Base-by-base conservation (phyloP, 53 echinoderm and acorn worm genomes). In the Mesocentrotus franciscanus region DNA sequence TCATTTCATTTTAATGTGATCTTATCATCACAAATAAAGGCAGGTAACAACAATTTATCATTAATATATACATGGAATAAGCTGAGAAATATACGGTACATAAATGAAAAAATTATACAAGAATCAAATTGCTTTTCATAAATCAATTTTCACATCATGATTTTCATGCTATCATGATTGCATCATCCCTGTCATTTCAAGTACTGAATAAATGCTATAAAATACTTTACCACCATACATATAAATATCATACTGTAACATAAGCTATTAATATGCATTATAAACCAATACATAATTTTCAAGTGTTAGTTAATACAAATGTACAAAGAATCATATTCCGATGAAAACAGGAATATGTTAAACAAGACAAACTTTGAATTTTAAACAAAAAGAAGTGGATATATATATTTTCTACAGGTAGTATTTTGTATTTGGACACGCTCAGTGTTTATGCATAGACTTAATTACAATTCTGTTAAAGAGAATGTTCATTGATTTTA, bases 141-240 rank as follows among this genome's bases (percentile, higher is more conserved):
- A n/a, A 87, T 87, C 27, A 87, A 22, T n/a, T 58, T 58, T 87
- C 13, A 87, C 87, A 57, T 58, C 87, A 87, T 87, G 87, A 85
- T 85, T 57, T 85, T 9, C n/a, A 56, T 36, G 14, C 17, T 39
- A 83, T 83, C 83, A 85, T 85, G 87, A 87, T 87, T 87, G 58
- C 87, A 87, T 58, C 87, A n/a, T 87, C 87, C 87, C 87, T 87
- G 12, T 56, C 27, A 27, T 87, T 8, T 12, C 57, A 22, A 87
- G 87, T 87, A 58, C 87, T 87, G 87, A 56, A 87, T 87, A 9
- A 87, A 87, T 8, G 56, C 11, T 56, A n/a, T 58, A 14, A 27
- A 58, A 56, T 5, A 10, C 13, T 6, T 57, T 27, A 87, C 58
- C 87, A 87, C 58, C 56, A 87, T 9, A 84, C 10, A 84, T 49